These are phyloP conservation scores for Eupelmus urozonus DNA, from an alignment of 2,888 invertebrate genomes.

Conservation along the genomic window DNA sequence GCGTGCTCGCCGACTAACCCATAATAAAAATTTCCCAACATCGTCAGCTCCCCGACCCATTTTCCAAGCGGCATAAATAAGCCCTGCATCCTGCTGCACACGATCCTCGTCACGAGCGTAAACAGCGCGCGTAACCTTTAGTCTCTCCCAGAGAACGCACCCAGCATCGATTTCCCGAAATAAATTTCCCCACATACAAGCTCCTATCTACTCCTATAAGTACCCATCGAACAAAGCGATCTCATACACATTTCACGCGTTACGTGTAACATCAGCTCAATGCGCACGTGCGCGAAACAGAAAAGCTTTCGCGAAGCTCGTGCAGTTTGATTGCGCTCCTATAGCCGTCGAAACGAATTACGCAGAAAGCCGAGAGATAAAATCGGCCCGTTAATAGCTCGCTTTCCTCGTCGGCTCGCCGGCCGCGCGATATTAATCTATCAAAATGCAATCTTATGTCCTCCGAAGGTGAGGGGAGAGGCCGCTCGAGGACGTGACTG, in stretches of 20 bases:
- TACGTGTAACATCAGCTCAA: background rate
- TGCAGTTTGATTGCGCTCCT: slow-evolving; percentile 14
- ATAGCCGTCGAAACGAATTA: background rate
- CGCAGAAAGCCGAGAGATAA: slow-evolving; percentile 19
- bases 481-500: slow-evolving; percentile 51
- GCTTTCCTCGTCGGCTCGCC: slow-evolving; percentile 10
- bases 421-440: slow-evolving; percentile 26
- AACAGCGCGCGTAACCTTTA: background rate
- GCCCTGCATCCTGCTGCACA: slow-evolving; percentile 14
- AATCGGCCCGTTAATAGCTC: slow-evolving; percentile 36
- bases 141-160: no score
- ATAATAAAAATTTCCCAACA: slow-evolving; percentile 39
- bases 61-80: slow-evolving; percentile 47
- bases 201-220: background rate
- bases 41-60: slow-evolving; percentile 24
- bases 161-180: slow-evolving; percentile 23
- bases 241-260: background rate
- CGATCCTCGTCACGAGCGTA: background rate
- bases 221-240: slow-evolving; percentile 12
- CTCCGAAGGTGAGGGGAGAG: background rate
- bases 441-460: slow-evolving; percentile 32
- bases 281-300: background rate
- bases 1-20: no score
- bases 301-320: background rate
- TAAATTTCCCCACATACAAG: background rate